Percentiles rank a stretch among this genome's conserved stretches.
These are phyloP conservation scores for Drosophila differens DNA, from an alignment of 2,888 invertebrate species.

Conservation along the genomic window DNA sequence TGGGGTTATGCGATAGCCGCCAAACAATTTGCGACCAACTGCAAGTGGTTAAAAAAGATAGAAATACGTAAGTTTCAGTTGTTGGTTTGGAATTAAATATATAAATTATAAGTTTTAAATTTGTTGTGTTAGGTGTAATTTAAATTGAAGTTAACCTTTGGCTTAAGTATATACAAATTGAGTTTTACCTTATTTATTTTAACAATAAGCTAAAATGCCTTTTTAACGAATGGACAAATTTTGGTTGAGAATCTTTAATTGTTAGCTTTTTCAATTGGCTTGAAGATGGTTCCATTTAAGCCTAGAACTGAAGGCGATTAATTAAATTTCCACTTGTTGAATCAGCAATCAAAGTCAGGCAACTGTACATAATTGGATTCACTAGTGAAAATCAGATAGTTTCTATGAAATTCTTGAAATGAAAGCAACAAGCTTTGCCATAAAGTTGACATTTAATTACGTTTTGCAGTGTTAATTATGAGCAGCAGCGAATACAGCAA, in stretches of 20 bases:
- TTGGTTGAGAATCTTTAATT: not conserved
- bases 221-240: not conserved
- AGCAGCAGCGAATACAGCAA: slow-evolving; percentile 10
- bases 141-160: not conserved
- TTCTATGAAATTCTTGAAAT: slow-evolving; percentile 63
- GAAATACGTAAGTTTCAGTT: not conserved
- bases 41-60: slow-evolving; percentile 25
- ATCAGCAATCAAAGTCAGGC: slow-evolving; percentile 43
- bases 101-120: not conserved
- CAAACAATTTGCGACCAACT: slow-evolving; percentile 90
- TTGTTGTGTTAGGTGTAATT: not conserved
- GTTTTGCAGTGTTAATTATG: slow-evolving; percentile 60
- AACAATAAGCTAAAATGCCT: not conserved
- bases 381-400: slow-evolving; percentile 59
- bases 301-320: slow-evolving; percentile 21
- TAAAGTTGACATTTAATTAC: slow-evolving; percentile 27
- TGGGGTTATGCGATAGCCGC: slow-evolving; percentile 94
- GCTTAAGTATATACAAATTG: not conserved
- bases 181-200: not conserved
- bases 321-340: slow-evolving; percentile 42
- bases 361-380: slow-evolving; percentile 72
- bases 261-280: slow-evolving; percentile 7
- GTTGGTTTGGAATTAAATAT: too few relatives aligned
- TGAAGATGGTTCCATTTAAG: slow-evolving; percentile 10
- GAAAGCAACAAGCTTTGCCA: slow-evolving; percentile 66